phyloP scores from a whole-genome alignment of 2,888 invertebrate species.

The Ernsta delagoae region DNA sequence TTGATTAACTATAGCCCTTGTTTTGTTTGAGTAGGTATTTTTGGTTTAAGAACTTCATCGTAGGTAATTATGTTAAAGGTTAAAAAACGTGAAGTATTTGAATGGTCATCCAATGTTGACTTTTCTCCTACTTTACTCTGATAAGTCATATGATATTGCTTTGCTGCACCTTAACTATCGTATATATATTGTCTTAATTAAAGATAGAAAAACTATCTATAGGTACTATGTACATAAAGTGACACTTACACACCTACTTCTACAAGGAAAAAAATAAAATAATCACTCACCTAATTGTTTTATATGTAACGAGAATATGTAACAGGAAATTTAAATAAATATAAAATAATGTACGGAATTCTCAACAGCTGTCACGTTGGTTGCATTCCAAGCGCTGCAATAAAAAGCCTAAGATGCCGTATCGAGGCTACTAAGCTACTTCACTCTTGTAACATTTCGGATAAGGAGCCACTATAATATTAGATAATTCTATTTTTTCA shows the following conservation, averaged over 20 bases:
- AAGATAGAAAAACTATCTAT: too few relatives aligned
- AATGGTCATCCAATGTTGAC: too few relatives aligned
- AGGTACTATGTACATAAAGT: too few relatives aligned
- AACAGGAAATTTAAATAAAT: not conserved
- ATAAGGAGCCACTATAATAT: not conserved
- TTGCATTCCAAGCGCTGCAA: not conserved
- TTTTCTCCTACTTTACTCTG: too few relatives aligned
- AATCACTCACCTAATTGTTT: not conserved
- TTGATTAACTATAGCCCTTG: not conserved
- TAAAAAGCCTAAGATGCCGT: not conserved
- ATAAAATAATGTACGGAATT: not conserved
- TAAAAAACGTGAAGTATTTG: not conserved
- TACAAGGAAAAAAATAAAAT: too few relatives aligned
- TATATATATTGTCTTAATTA: too few relatives aligned
- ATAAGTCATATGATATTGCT: too few relatives aligned
- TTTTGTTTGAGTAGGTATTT: not conserved
- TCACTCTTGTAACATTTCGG: not conserved
- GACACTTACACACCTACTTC: too few relatives aligned
- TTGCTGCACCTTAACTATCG: too few relatives aligned
- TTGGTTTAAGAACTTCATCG: not conserved
- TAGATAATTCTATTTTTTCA: too few relatives aligned
- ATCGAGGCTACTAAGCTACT: not conserved
- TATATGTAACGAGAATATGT: too few relatives aligned
- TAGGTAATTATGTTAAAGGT: not conserved
- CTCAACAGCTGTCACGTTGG: not conserved